Evolutionary conservation across 2,797 vertebrate species (phyloP), one percentile per base, ranked within the genome.

Genomic region (Ctenosaura bakeri): DNA sequence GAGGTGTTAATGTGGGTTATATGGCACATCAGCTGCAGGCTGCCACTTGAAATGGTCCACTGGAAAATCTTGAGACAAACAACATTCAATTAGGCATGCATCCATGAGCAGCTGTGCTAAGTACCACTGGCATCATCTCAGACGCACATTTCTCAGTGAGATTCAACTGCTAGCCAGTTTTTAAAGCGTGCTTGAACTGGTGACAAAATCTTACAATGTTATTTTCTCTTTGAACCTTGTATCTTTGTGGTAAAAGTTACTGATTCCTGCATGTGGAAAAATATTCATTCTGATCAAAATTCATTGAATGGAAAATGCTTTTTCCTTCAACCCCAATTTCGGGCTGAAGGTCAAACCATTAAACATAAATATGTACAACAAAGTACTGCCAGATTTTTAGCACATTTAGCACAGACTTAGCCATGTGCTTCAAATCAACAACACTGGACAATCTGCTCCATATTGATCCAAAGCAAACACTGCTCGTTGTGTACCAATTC

Each of bases 21-120:
- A 76, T 92, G 87, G 73, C 89, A 91, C 38, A 92, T 94, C 94
- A 95, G 91, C 92, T 92, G 93, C 88, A 89, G 56, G 85, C 80
- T 95, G 93, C 94, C 91, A 94, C 91, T 95, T 93, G 93, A 95
- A 96, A 93, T 88, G 89, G 93, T 82, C 86, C 64, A 74, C 85
- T 95, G 94, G 92, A 92, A 93, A 90, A 90, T 93, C 88, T 94
- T 93, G 93, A 96, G 94, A 92, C 89, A 95, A 95, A 93, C 76
- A 92, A 26, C 80, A 87, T 83, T 95, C 92, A 94, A 92, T 93
- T 94, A 93, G 94, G 90, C 89, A 73, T 85, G 20, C 3, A 69
- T 93, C 92, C 91, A 94, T 0, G 91, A 94, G 88, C 89, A 95
- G 91, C 92, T 92, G 88, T 64, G 91, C 92, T 88, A 92, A 94